phyloP scores from a whole-genome alignment of 2,113 vertebrate species.

The Phrynosoma platyrhinos region DNA sequence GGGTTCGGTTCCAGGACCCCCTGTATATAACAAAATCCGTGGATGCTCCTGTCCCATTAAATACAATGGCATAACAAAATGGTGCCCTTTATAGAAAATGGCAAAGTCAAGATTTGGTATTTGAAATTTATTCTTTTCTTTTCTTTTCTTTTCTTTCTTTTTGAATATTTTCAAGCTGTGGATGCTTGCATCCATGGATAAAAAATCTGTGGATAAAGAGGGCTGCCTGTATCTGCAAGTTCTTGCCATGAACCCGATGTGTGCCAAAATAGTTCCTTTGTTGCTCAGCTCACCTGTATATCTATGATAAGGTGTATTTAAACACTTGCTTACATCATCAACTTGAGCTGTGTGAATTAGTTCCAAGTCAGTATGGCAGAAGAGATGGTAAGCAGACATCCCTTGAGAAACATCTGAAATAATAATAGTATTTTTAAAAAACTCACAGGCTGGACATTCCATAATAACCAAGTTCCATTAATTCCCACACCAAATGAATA shows the following conservation, averaged over 20 bases:
- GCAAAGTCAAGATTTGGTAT: too few relatives aligned
- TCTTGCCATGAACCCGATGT: not conserved
- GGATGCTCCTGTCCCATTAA: too few relatives aligned
- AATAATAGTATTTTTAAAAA: not conserved
- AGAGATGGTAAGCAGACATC: not conserved
- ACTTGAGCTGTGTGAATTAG: not conserved
- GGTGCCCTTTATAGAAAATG: too few relatives aligned
- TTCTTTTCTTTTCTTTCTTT: too few relatives aligned
- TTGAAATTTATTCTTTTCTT: too few relatives aligned
- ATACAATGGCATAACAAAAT: too few relatives aligned
- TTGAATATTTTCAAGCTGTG: too few relatives aligned
- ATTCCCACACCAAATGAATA: not conserved
- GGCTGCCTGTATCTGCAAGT: not conserved
- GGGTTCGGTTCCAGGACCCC: too few relatives aligned
- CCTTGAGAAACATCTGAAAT: not conserved
- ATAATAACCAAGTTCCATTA: conserved; percentile 22
- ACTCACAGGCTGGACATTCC: not conserved
- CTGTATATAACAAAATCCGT: too few relatives aligned
- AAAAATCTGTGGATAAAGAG: too few relatives aligned
- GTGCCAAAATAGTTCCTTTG: not conserved
- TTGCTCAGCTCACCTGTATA: not conserved
- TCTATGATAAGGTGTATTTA: not conserved
- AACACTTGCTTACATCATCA: not conserved
- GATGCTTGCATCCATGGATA: too few relatives aligned
- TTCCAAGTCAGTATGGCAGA: not conserved